phyloP scores from a whole-genome alignment of 2,113 vertebrate species.

The Mustelus asterias region DNA sequence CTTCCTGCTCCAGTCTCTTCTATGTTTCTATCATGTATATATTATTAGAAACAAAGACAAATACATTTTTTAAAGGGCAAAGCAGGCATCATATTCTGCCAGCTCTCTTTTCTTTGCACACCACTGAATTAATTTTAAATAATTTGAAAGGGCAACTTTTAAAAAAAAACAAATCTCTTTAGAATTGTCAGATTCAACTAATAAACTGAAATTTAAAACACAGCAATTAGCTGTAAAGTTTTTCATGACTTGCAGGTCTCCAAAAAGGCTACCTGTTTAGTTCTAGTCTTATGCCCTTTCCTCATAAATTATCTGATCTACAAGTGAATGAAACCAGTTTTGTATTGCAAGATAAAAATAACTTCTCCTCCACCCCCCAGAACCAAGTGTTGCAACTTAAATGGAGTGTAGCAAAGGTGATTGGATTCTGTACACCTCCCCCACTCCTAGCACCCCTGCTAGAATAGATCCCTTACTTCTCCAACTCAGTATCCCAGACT shows the following conservation, averaged over 20 bases:
- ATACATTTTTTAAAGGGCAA: background rate
- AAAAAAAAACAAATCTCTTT: background rate
- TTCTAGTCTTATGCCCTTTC: background rate
- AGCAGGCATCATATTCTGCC: background rate
- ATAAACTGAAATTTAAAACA: background rate
- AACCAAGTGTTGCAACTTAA: slow-evolving; percentile 43
- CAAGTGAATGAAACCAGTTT: background rate
- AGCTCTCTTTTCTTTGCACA: background rate
- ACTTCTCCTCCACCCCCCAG: slow-evolving; percentile 40
- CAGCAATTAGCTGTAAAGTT: background rate
- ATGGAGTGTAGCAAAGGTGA: background rate
- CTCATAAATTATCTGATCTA: background rate
- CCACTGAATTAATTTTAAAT: background rate
- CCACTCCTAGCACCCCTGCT: background rate
- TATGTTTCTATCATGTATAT: background rate
- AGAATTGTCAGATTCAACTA: background rate
- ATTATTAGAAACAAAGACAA: background rate
- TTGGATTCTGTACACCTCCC: slow-evolving; percentile 42
- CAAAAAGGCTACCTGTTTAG: background rate
- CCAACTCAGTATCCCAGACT: background rate
- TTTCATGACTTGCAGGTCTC: background rate
- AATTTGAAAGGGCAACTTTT: background rate
- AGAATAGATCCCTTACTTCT: background rate
- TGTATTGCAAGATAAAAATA: background rate
- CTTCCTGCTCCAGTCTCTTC: too few relatives aligned